These are phyloP conservation scores for Camelus dromedarius DNA, from an alignment of 2,113 vertebrate species.

Conservation along the genomic window DNA sequence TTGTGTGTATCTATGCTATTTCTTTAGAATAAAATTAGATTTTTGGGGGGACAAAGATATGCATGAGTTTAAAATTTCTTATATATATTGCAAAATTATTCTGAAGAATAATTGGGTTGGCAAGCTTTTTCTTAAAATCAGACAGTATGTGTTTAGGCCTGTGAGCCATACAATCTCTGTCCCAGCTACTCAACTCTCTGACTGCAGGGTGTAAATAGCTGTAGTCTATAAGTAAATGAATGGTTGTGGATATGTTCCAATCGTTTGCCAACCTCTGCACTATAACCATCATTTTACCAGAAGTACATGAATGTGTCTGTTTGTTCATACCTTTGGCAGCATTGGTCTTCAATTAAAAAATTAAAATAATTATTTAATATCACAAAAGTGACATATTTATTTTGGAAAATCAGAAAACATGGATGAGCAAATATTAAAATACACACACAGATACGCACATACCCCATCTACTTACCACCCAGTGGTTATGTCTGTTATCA, in stretches of 20 bases:
- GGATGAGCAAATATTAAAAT: not conserved
- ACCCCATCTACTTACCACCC: not conserved
- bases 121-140: not conserved
- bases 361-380: not conserved
- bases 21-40: conserved; percentile 12
- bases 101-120: not conserved
- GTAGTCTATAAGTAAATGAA: not conserved
- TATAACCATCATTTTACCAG: not conserved
- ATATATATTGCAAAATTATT: not conserved
- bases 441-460: not conserved
- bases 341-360: not conserved
- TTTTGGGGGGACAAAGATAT: not conserved
- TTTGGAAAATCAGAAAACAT: not conserved
- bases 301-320: not conserved
- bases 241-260: not conserved
- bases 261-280: not conserved
- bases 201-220: not conserved
- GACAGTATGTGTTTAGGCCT: not conserved
- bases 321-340: not conserved
- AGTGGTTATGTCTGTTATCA: not conserved
- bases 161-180: not conserved
- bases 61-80: not conserved
- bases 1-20: not conserved
- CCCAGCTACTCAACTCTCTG: not conserved
- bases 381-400: not conserved